Conservation (phyloP, 2,113 vertebrate species). For the Cyprinus carpio region DNA sequence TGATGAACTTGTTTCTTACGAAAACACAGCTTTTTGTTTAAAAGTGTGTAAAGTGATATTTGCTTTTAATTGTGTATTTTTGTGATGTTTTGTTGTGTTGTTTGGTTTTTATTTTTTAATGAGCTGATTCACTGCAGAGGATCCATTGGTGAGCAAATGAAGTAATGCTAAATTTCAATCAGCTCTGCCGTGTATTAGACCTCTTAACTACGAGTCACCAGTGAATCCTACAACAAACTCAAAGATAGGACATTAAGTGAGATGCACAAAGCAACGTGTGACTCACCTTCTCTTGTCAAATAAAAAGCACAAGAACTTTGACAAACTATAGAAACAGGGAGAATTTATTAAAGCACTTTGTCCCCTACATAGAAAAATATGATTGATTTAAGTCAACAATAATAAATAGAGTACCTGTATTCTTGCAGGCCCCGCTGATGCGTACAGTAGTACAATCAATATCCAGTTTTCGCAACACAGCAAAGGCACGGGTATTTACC, state of each 20-base stretch:
- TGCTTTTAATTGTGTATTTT: too few relatives aligned
- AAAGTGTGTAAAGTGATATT: too few relatives aligned
- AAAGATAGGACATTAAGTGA: neutral
- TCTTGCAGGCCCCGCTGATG: conserved; percentile 67
- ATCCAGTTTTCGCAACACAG: conserved; percentile 76
- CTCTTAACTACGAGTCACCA: neutral
- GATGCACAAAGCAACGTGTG: neutral
- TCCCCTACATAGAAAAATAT: conserved; percentile 81
- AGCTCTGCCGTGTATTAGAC: neutral
- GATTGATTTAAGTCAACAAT: conserved; percentile 78
- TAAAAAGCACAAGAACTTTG: conserved; percentile 26
- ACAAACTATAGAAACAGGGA: conserved; percentile 68
- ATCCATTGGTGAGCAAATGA: too few relatives aligned
- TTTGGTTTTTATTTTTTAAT: too few relatives aligned
- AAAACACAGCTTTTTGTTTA: too few relatives aligned
- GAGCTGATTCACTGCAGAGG: too few relatives aligned
- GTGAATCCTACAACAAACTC: neutral
- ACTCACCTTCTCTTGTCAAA: neutral
- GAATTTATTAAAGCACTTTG: conserved; percentile 81
- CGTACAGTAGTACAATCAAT: conserved; percentile 78
- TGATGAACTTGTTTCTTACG: too few relatives aligned
- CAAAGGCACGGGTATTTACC: conserved; percentile 81
- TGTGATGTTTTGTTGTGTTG: too few relatives aligned
- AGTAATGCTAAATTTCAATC: too few relatives aligned
- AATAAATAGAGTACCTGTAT: conserved; percentile 78